phyloP scores from a whole-genome alignment of 2,113 vertebrate genomes.

The Illadopsis cleaveri region DNA sequence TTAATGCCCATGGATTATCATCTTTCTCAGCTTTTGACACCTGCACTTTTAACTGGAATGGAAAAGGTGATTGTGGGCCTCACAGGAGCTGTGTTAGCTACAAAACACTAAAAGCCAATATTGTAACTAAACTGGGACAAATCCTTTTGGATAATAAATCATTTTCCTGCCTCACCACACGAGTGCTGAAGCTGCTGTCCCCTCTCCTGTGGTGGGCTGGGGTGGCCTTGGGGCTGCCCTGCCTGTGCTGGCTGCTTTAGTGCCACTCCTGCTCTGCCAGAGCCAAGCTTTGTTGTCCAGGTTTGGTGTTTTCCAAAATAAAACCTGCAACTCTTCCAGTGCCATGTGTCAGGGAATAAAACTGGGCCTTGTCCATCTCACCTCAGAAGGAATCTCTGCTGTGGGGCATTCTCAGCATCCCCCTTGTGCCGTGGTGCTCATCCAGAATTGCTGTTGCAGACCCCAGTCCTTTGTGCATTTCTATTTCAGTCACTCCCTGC shows the following conservation, averaged over 20 bases:
- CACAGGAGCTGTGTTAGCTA: neutral
- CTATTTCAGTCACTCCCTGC: neutral
- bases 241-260: accelerated
- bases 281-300: neutral
- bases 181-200: neutral
- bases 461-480: neutral
- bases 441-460: neutral
- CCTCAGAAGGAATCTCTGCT: neutral
- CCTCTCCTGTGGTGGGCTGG: neutral
- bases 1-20: neutral
- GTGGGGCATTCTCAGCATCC: neutral
- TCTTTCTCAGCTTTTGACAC: neutral
- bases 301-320: neutral
- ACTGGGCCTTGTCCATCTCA: neutral
- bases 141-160: neutral
- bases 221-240: neutral
- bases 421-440: neutral
- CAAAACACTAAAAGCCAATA: neutral
- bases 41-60: neutral
- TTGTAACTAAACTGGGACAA: neutral
- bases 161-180: accelerated
- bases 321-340: neutral
- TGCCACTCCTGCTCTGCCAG: neutral
- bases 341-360: accelerated
- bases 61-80: neutral